phyloP scores from a whole-genome alignment of 1,140 invertebrate species.

The Platorchestia sp. region DNA sequence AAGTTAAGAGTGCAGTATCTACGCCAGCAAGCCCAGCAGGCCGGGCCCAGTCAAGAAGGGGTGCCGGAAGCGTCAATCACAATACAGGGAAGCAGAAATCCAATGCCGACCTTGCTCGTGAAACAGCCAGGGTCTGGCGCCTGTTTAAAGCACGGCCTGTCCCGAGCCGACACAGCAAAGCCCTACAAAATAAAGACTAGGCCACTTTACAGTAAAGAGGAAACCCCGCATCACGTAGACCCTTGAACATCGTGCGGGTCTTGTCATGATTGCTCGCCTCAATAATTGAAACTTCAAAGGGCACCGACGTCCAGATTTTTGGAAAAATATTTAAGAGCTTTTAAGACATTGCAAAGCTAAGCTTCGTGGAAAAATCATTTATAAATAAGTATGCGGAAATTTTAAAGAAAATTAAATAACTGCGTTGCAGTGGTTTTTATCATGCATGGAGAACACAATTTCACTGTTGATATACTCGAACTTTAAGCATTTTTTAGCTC shows the following conservation, averaged over 20 bases:
- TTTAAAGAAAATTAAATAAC: neutral
- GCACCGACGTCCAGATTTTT: neutral
- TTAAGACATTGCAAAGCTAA: neutral
- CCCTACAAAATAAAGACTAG: neutral
- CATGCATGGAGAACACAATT: neutral
- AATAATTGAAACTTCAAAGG: slow-evolving; percentile 1
- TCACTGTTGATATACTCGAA: neutral
- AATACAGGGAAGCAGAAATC: neutral
- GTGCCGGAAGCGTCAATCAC: slow-evolving; percentile 4
- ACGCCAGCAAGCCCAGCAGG: neutral
- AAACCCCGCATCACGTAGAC: slow-evolving; percentile 11
- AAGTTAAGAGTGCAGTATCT: neutral
- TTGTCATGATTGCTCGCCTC: neutral
- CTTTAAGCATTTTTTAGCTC: neutral
- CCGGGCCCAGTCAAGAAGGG: neutral
- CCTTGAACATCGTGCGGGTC: neutral
- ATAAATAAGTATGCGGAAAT: neutral
- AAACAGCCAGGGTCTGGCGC: neutral
- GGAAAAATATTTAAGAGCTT: neutral
- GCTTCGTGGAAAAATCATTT: neutral
- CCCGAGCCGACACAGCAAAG: neutral
- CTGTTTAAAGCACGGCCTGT: neutral
- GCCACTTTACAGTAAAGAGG: slow-evolving; percentile 27
- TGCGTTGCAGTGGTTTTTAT: neutral
- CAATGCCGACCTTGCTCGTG: neutral